phyloP scores from a whole-genome alignment of 2,888 invertebrate species.

The Philereme transversata region DNA sequence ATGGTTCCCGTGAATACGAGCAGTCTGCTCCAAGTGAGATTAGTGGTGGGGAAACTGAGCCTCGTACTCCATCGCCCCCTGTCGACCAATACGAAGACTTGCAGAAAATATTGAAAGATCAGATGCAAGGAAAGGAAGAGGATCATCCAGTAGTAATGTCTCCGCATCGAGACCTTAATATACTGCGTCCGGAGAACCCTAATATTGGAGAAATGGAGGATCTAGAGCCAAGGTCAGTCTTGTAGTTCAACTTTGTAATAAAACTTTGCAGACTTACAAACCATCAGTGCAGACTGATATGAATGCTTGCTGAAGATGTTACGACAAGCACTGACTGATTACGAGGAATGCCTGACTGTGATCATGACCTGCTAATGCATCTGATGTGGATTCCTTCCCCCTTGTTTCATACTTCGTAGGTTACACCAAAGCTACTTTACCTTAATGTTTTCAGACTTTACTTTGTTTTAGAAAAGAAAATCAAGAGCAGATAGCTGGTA shows the following conservation, averaged over 20 bases:
- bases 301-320: too few relatives aligned
- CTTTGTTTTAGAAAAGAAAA: conserved; percentile 14
- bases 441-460: conserved; percentile 1
- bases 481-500: conserved; percentile 22
- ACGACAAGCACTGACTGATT: too few relatives aligned
- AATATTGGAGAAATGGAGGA: conserved; percentile 88
- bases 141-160: conserved; percentile 79
- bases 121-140: conserved; percentile 78
- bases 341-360: too few relatives aligned
- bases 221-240: conserved; percentile 80
- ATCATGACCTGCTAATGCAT: too few relatives aligned
- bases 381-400: too few relatives aligned
- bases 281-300: too few relatives aligned
- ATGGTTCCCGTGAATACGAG: conserved; percentile 75
- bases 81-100: conserved; percentile 87
- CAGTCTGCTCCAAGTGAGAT: conserved; percentile 75
- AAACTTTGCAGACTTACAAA: too few relatives aligned
- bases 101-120: conserved; percentile 77
- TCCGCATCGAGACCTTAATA: conserved; percentile 81
- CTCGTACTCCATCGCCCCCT: conserved; percentile 70
- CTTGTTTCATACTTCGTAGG: too few relatives aligned
- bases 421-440: too few relatives aligned
- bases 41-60: conserved; percentile 60
- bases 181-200: conserved; percentile 85
- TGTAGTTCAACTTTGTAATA: too few relatives aligned